Percentiles rank a stretch among this genome's conserved stretches.
These are phyloP conservation scores for Dynastes hyllus DNA, from an alignment of 2,888 invertebrate species.

Conservation along the genomic window DNA sequence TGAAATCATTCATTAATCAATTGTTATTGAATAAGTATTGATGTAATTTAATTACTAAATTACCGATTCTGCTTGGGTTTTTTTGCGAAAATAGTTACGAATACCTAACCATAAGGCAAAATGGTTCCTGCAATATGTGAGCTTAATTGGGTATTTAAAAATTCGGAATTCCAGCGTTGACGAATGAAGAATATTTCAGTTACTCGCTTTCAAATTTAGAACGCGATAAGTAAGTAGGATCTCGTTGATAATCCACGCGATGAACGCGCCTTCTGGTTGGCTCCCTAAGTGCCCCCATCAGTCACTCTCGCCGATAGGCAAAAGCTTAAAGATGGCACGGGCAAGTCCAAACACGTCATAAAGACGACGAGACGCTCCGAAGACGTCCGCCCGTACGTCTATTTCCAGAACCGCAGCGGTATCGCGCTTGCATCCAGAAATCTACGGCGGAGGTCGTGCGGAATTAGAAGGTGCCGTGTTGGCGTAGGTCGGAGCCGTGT, in stretches of 20 bases:
- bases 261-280: slow-evolving; percentile 13
- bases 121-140: too few species aligned
- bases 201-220: slow-evolving; percentile 27
- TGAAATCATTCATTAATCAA: too few species aligned
- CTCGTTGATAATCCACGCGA: slow-evolving; percentile 1
- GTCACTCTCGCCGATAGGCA: slow-evolving; percentile 8
- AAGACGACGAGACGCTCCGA: slow-evolving; percentile 33
- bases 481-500: slow-evolving; percentile 49
- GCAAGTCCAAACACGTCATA: slow-evolving; percentile 42
- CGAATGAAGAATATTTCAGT: slow-evolving; percentile 22
- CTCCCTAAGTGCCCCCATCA: slow-evolving; percentile 17
- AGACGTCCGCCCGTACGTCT: slow-evolving; percentile 20
- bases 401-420: slow-evolving; percentile 40
- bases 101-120: too few species aligned
- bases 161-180: slow-evolving; percentile 29
- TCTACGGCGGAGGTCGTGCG: slow-evolving; percentile 24
- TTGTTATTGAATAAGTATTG: too few species aligned
- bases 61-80: too few species aligned
- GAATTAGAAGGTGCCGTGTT: slow-evolving; percentile 46
- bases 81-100: too few species aligned
- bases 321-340: slow-evolving; percentile 37
- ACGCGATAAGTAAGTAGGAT: slow-evolving; percentile 23
- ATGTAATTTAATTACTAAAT: too few species aligned
- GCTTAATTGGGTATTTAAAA: background rate
- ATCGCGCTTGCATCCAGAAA: slow-evolving; percentile 1